A percentile compares a stretch with the other conserved stretches of the same genome.
These are phyloP conservation scores for Drosophila bunnanda DNA, from an alignment of 2,888 invertebrate species.

Conservation along the genomic window DNA sequence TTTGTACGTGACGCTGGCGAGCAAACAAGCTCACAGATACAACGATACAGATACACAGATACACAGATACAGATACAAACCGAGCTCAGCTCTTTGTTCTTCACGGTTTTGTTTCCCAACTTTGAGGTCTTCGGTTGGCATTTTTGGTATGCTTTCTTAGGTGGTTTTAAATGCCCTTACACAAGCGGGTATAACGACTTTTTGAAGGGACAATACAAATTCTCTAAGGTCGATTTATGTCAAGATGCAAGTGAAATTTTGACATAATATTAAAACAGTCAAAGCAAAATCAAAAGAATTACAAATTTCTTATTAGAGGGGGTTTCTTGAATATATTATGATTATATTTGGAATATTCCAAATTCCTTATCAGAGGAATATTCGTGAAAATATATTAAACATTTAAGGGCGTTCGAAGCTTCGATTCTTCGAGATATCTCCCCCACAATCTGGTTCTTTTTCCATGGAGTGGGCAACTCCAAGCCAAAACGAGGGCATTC, in stretches of 20 bases:
- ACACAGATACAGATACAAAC: conserved; percentile 8
- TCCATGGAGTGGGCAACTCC: conserved; percentile 26
- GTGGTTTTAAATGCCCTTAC: conserved; percentile 12
- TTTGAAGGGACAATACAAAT: too few species aligned
- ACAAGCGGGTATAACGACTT: background rate
- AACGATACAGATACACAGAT: conserved; percentile 11
- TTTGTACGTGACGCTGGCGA: conserved; percentile 26
- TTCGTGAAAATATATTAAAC: background rate
- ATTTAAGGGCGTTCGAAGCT: background rate
- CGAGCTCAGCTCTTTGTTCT: conserved; percentile 39
- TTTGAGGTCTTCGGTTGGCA: conserved; percentile 35
- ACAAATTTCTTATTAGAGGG: too few species aligned
- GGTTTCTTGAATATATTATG: too few species aligned
- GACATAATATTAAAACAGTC: too few species aligned
- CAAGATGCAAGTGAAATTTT: too few species aligned
- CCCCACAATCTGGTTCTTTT: conserved; percentile 25
- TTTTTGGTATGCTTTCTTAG: conserved; percentile 43
- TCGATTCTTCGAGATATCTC: conserved; percentile 1
- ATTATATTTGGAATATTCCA: too few species aligned
- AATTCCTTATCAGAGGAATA: background rate
- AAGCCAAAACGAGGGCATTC: conserved; percentile 73
- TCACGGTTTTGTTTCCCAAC: conserved; percentile 30
- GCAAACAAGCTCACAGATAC: conserved; percentile 41
- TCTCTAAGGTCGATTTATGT: too few species aligned
- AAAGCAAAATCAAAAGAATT: too few species aligned